These are phyloP conservation scores for Netta rufina DNA, from an alignment of 2,797 vertebrate genomes.

Conservation along the genomic window DNA sequence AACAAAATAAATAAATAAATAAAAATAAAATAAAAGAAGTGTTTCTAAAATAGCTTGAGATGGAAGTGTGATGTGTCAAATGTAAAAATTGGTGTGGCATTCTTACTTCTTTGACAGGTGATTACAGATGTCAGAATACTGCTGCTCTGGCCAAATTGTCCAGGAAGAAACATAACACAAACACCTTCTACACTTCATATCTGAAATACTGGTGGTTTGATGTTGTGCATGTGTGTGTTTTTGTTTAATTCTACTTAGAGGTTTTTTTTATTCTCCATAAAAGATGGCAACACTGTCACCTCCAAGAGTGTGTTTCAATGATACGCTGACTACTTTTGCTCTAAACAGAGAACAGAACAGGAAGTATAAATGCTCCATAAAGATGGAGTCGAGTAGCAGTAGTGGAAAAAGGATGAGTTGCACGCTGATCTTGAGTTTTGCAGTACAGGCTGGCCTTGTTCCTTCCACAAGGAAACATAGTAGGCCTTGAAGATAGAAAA, in stretches of 20 bases:
- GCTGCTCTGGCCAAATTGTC: not conserved
- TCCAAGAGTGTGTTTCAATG: not conserved
- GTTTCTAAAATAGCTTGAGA: not conserved
- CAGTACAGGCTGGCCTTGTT: not conserved
- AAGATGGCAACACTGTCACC: not conserved
- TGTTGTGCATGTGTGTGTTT: too few species aligned
- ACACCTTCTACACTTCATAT: not conserved
- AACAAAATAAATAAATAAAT: not conserved
- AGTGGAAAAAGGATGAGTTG: not conserved
- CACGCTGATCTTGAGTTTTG: not conserved
- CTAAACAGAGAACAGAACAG: not conserved
- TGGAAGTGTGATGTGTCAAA: not conserved
- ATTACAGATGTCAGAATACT: not conserved
- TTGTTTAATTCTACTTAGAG: not conserved
- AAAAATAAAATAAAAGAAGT: too few species aligned
- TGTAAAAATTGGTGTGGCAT: not conserved
- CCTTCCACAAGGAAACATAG: not conserved
- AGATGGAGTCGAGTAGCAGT: not conserved
- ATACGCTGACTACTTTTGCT: not conserved
- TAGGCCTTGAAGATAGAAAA: not conserved
- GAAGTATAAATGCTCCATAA: not conserved
- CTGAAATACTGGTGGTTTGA: not conserved
- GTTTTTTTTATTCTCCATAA: not conserved
- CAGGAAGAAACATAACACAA: not conserved
- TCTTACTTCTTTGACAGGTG: not conserved